Evolutionary conservation across 2,113 vertebrate species (phyloP).

Genomic region (Stegostoma tigrinum): DNA sequence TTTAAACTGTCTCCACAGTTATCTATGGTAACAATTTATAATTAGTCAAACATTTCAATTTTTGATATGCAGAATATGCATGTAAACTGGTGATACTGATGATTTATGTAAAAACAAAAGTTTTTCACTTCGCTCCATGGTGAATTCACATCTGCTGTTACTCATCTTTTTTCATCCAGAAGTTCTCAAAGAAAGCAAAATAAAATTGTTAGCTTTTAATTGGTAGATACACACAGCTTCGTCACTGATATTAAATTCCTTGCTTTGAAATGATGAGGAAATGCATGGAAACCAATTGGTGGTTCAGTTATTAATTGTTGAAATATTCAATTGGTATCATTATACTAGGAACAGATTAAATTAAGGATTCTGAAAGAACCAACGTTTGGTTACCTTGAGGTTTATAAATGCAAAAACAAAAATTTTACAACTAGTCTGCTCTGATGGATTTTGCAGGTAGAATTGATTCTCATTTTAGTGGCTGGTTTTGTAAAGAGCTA

Average conservation of each 20-base stretch:
- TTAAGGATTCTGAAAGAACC: constrained; percentile 8
- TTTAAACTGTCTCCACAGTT: not conserved
- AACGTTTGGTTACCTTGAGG: not conserved
- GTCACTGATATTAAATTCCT: not conserved
- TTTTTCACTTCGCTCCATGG: not conserved
- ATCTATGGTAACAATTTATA: not conserved
- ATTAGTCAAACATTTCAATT: not conserved
- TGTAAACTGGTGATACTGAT: no score
- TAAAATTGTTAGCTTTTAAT: constrained; percentile 8
- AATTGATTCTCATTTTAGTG: constrained; percentile 44
- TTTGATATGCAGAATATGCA: not conserved
- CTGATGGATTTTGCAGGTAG: constrained; percentile 25
- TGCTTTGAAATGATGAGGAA: constrained; percentile 38
- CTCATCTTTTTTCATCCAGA: not conserved
- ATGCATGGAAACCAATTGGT: constrained; percentile 46
- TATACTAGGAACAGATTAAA: constrained; percentile 19
- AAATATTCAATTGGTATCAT: not conserved
- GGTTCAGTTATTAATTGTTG: not conserved
- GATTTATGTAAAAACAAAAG: no score
- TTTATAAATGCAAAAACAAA: not conserved
- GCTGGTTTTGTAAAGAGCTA: constrained; percentile 55
- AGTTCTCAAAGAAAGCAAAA: constrained; percentile 33
- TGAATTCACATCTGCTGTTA: not conserved
- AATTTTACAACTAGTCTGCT: not conserved
- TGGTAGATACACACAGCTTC: not conserved